phyloP scores from a whole-genome alignment of 2,888 invertebrate genomes.

The Phorcus lineatus region DNA sequence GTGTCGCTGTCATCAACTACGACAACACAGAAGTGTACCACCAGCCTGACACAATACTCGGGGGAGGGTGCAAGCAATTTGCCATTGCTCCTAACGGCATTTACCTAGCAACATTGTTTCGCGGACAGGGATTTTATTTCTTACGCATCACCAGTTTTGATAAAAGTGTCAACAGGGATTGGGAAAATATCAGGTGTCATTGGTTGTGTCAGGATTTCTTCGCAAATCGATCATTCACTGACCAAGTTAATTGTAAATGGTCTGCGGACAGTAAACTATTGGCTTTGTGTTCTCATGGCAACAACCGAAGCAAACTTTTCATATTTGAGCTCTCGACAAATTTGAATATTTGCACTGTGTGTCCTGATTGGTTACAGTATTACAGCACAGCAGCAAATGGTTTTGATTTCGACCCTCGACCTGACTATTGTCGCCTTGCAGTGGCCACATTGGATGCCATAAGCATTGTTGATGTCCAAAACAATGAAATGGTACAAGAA shows the following conservation, averaged over 20 bases:
- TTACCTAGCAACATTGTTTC: constrained; percentile 51
- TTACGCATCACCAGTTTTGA: constrained; percentile 31
- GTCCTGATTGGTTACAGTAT: constrained; percentile 48
- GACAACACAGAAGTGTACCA: constrained; percentile 45
- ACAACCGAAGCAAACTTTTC: constrained; percentile 43
- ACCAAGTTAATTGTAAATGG: constrained; percentile 61
- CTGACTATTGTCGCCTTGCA: constrained; percentile 47
- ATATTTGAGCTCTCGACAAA: constrained; percentile 40
- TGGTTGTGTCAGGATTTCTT: constrained; percentile 44
- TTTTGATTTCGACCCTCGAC: constrained; percentile 64
- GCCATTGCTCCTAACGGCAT: constrained; percentile 65
- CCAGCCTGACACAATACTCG: constrained; percentile 47
- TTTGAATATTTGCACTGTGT: constrained; percentile 45
- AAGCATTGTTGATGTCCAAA: constrained; percentile 46
- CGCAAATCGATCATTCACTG: constrained; percentile 42
- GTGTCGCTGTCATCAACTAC: constrained; percentile 44
- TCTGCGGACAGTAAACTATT: constrained; percentile 60
- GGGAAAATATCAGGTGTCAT: constrained; percentile 40
- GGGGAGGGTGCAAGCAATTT: constrained; percentile 51
- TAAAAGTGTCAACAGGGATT: not conserved
- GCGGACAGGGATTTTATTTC: constrained; percentile 38
- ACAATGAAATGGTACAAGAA: constrained; percentile 16
- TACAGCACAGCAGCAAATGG: constrained; percentile 49
- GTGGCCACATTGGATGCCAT: constrained; percentile 53
- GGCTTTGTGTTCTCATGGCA: constrained; percentile 51